These are phyloP conservation scores for Solea solea DNA, from an alignment of 2,113 vertebrate genomes.

Conservation along the genomic window DNA sequence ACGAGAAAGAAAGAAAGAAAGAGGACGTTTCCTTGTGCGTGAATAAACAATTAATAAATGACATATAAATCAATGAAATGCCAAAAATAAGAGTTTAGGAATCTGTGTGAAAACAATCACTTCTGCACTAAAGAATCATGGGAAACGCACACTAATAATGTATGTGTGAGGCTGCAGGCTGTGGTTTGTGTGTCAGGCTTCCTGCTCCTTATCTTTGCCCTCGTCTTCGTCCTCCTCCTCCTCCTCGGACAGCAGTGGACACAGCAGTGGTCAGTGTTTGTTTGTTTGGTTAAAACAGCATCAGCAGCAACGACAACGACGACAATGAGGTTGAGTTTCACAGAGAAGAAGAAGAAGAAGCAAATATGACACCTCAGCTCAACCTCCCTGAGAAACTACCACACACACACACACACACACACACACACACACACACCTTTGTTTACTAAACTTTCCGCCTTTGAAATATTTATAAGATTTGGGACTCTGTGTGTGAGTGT, in stretches of 20 bases:
- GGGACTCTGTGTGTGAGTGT: slow-evolving; percentile 27
- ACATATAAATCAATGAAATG: neutral
- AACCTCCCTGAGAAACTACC: slow-evolving; percentile 64
- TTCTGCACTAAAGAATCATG: too few relatives aligned
- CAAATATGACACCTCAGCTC: slow-evolving; percentile 65
- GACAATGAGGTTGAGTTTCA: slow-evolving; percentile 45
- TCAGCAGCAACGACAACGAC: neutral
- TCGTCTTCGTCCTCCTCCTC: slow-evolving; percentile 9
- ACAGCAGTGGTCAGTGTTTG: slow-evolving; percentile 42
- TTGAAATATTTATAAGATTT: neutral
- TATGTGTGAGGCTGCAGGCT: slow-evolving; percentile 19
- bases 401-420: slow-evolving; percentile 30
- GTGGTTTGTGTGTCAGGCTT: slow-evolving; percentile 14
- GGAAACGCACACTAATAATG: neutral
- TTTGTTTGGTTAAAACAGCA: slow-evolving; percentile 51
- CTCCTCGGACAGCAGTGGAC: slow-evolving; percentile 11
- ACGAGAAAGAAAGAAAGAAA: too few relatives aligned
- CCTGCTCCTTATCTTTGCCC: neutral
- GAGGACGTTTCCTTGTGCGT: too few relatives aligned
- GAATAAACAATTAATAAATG: neutral
- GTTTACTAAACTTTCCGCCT: neutral
- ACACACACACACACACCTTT: slow-evolving; percentile 27
- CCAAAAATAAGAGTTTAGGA: neutral
- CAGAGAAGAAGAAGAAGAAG: slow-evolving; percentile 13
- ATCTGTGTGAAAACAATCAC: too few relatives aligned